Evolutionary conservation across 2,888 invertebrate species (phyloP).

Genomic region (Scaptomyza polygonia): DNA sequence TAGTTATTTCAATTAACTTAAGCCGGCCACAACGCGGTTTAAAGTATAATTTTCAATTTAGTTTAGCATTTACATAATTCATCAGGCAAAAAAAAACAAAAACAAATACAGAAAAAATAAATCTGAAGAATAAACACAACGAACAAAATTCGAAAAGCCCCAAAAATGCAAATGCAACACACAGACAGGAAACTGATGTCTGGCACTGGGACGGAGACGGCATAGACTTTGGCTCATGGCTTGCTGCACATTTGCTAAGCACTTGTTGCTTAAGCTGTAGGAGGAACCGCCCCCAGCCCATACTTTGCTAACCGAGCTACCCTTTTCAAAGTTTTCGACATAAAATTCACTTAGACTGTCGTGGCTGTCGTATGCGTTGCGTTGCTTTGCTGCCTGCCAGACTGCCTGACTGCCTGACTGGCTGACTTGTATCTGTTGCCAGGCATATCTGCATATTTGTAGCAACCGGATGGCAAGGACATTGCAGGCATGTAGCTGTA

Average conservation of each 20-base stretch:
- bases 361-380: constrained; percentile 75
- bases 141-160: constrained; percentile 43
- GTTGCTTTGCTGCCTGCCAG: constrained; percentile 16
- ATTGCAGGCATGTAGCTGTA: constrained; percentile 61
- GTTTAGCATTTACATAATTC: constrained; percentile 71
- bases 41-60: constrained; percentile 58
- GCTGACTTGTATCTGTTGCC: constrained; percentile 57
- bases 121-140: constrained; percentile 1
- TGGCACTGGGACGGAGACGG: neutral
- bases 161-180: constrained; percentile 65
- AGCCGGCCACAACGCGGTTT: constrained; percentile 55
- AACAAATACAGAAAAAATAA: constrained; percentile 4
- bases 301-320: constrained; percentile 28
- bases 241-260: constrained; percentile 67
- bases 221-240: constrained; percentile 40
- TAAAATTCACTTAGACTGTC: constrained; percentile 77
- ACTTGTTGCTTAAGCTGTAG: constrained; percentile 66
- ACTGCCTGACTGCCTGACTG: constrained; percentile 11
- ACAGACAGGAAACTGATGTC: constrained; percentile 22
- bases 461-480: constrained; percentile 60
- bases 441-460: constrained; percentile 76
- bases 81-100: constrained; percentile 36
- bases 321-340: constrained; percentile 76
- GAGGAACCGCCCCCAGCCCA: constrained; percentile 9
- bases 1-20: constrained; percentile 68